These are phyloP conservation scores for Lycaena phlaeas DNA, from an alignment of 2,888 invertebrate genomes.

Conservation along the genomic window DNA sequence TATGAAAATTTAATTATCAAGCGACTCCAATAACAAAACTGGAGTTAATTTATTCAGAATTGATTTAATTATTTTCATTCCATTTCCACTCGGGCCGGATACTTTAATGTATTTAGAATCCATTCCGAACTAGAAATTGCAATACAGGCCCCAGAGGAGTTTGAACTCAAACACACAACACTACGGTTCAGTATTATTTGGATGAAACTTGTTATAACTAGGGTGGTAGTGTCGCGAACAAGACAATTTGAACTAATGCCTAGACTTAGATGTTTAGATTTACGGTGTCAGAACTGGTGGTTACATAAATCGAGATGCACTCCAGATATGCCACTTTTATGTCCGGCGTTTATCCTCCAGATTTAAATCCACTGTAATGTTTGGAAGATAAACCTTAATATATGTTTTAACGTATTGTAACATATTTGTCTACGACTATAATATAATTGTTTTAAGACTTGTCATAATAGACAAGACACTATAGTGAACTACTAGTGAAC, in stretches of 20 bases:
- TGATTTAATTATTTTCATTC: conserved; percentile 29
- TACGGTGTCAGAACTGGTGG: conserved; percentile 27
- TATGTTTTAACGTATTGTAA: too few species aligned
- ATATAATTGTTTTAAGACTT: too few species aligned
- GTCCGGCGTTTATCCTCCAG: conserved; percentile 2
- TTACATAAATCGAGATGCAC: conserved; percentile 22
- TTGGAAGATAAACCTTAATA: not conserved
- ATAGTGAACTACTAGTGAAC: too few species aligned
- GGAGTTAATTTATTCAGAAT: conserved; percentile 10
- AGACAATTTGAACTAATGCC: conserved; percentile 39
- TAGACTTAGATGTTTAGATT: conserved; percentile 36
- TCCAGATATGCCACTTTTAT: conserved; percentile 5
- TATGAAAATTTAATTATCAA: not conserved
- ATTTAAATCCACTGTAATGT: not conserved
- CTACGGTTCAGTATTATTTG: not conserved
- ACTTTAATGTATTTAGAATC: conserved; percentile 27
- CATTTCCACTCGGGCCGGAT: conserved; percentile 19
- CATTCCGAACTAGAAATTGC: conserved; percentile 22
- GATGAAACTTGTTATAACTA: not conserved
- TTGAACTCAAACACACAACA: not conserved
- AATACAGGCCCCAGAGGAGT: not conserved
- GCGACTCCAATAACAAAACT: not conserved
- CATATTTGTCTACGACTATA: too few species aligned
- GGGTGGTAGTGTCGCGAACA: conserved; percentile 24
- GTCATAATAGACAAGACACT: too few species aligned